Conservation (phyloP, 2,113 vertebrate genomes). For the Pandion haliaetus region DNA sequence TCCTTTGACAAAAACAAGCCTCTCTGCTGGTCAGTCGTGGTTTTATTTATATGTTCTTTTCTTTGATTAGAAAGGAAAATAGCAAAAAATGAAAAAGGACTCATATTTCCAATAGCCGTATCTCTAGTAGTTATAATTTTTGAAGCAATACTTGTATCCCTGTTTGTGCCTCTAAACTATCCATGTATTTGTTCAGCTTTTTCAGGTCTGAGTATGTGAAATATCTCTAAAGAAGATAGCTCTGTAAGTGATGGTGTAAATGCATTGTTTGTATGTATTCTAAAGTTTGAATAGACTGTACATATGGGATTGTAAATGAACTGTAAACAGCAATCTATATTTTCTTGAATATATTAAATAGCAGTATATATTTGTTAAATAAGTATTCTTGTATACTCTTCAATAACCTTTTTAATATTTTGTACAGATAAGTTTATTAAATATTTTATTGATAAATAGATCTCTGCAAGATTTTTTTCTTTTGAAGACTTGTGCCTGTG, state of each 20-base stretch:
- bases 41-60: conserved; percentile 60
- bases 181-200: conserved; percentile 44
- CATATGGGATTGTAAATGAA: conserved; percentile 88
- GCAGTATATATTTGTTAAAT: conserved; percentile 84
- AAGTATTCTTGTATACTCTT: conserved; percentile 75
- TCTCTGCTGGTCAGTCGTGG: conserved; percentile 39
- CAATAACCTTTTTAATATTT: conserved; percentile 78
- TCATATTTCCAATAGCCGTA: not conserved
- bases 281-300: conserved; percentile 85
- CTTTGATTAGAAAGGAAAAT: conserved; percentile 41
- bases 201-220: conserved; percentile 43
- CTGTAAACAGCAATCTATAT: conserved; percentile 85
- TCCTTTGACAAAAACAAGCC: not conserved
- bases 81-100: not conserved
- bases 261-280: conserved; percentile 77
- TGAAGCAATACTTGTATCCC: conserved; percentile 19
- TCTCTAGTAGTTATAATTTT: conserved; percentile 1
- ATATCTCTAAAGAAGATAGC: conserved; percentile 48
- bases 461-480: not conserved
- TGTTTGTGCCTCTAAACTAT: conserved; percentile 38
- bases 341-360: conserved; percentile 82
- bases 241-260: conserved; percentile 67
- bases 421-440: conserved; percentile 85
- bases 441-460: conserved; percentile 78
- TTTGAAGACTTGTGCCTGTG: not conserved